Evolutionary conservation across 2,113 vertebrate genomes (phyloP).

Genomic region (Terrapene triunguis): DNA sequence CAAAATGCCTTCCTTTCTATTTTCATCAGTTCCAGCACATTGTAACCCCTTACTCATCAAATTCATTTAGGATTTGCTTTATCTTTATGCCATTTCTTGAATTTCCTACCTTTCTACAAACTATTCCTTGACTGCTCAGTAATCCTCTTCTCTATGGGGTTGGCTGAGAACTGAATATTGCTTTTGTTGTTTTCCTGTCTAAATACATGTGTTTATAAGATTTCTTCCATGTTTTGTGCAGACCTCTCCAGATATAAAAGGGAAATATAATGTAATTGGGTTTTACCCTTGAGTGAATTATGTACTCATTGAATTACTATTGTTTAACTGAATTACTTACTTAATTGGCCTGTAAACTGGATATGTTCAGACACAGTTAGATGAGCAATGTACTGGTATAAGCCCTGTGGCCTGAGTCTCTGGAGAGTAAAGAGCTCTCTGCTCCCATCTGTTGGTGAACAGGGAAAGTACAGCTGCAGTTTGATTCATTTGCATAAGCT

Average conservation of each 20-base stretch:
- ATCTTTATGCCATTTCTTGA: not conserved
- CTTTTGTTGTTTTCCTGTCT: not conserved
- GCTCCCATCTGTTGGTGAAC: not conserved
- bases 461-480: not conserved
- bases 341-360: not conserved
- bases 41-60: not conserved
- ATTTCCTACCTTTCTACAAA: not conserved
- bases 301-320: not conserved
- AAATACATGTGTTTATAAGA: not conserved
- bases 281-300: not conserved
- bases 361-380: not conserved
- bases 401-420: not conserved
- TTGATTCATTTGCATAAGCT: not conserved
- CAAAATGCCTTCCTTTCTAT: not conserved
- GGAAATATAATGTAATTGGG: not conserved
- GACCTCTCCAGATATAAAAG: not conserved
- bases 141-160: not conserved
- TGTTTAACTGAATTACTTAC: not conserved
- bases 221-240: not conserved
- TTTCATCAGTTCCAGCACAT: not conserved
- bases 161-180: not conserved
- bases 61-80: not conserved
- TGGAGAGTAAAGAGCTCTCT: not conserved
- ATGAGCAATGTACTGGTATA: not conserved
- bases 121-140: not conserved